Evolutionary conservation across 2,113 vertebrate genomes (phyloP).

Genomic region (Periophthalmodon schlosseri): DNA sequence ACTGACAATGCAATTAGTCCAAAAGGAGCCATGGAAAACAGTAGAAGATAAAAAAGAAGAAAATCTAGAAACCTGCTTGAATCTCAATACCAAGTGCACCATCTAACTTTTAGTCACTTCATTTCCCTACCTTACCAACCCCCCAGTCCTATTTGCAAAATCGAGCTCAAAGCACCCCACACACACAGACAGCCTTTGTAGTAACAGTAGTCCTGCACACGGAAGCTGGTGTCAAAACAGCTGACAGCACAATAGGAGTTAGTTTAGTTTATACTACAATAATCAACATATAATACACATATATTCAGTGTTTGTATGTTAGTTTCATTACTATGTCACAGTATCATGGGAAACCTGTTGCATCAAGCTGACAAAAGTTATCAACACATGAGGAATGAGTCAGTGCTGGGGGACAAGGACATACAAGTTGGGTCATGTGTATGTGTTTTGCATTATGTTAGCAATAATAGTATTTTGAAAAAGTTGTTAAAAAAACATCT

Average conservation of each 20-base stretch:
- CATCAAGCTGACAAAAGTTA: slow-evolving; percentile 17
- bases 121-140: slow-evolving; percentile 30
- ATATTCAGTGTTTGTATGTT: neutral
- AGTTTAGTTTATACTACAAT: slow-evolving; percentile 23
- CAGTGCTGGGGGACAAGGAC: neutral
- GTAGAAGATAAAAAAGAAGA: neutral
- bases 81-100: slow-evolving; percentile 8
- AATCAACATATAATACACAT: neutral
- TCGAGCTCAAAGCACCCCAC: slow-evolving; percentile 29
- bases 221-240: slow-evolving; percentile 59
- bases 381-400: neutral
- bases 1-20: slow-evolving; percentile 67
- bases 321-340: neutral
- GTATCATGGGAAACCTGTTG: slow-evolving; percentile 58
- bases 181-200: slow-evolving; percentile 16
- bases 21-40: slow-evolving; percentile 35
- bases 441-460: slow-evolving; percentile 14
- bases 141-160: slow-evolving; percentile 46
- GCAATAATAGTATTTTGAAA: neutral
- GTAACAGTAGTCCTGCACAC: slow-evolving; percentile 49
- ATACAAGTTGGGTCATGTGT: neutral
- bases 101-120: slow-evolving; percentile 30
- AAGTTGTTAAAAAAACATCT: slow-evolving; percentile 22
- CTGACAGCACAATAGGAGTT: slow-evolving; percentile 37
- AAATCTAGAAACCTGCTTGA: slow-evolving; percentile 1